A percentile compares a stretch with the other conserved stretches of the same genome.
Evolutionary conservation across 2,888 invertebrate genomes (phyloP).

Genomic region (Xanthostigma xanthostigma): DNA sequence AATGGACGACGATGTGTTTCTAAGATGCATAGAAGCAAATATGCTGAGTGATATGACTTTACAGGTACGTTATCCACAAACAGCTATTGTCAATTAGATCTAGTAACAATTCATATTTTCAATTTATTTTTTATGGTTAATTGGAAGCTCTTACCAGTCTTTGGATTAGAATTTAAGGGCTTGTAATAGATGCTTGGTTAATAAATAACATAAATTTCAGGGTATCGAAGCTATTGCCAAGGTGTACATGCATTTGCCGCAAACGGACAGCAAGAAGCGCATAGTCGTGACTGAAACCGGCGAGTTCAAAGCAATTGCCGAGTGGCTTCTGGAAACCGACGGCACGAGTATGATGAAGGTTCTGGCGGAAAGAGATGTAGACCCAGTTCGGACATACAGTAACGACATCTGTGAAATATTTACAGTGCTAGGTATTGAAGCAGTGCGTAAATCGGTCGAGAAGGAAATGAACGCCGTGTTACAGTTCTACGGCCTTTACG

Average conservation of each 20-base stretch:
- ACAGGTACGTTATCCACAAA: too few species aligned
- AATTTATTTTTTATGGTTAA: too few species aligned
- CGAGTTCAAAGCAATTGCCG: conserved; percentile 95
- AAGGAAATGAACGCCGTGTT: conserved; percentile 99
- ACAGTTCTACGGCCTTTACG: conserved; percentile 98
- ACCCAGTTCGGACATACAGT: conserved; percentile 91
- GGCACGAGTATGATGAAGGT: conserved; percentile 97
- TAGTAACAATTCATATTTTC: too few species aligned
- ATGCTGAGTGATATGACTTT: conserved; percentile 99
- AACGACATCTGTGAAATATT: conserved; percentile 99
- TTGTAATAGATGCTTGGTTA: too few species aligned
- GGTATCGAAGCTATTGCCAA: conserved; percentile 96
- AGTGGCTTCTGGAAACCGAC: conserved; percentile 98
- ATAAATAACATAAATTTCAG: too few species aligned
- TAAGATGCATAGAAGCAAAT: conserved; percentile 96
- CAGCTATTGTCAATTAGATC: too few species aligned
- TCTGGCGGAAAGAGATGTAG: conserved; percentile 93
- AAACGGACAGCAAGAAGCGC: conserved; percentile 95
- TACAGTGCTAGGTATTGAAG: conserved; percentile 85
- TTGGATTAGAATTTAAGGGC: too few species aligned
- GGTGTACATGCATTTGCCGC: conserved; percentile 99
- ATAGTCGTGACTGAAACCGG: conserved; percentile 95
- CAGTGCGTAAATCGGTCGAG: conserved; percentile 97
- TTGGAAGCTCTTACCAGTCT: too few species aligned
- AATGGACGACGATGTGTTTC: conserved; percentile 99